Evolutionary conservation across 2,797 vertebrate genomes (phyloP).

Genomic region (Cheirogaleus major): DNA sequence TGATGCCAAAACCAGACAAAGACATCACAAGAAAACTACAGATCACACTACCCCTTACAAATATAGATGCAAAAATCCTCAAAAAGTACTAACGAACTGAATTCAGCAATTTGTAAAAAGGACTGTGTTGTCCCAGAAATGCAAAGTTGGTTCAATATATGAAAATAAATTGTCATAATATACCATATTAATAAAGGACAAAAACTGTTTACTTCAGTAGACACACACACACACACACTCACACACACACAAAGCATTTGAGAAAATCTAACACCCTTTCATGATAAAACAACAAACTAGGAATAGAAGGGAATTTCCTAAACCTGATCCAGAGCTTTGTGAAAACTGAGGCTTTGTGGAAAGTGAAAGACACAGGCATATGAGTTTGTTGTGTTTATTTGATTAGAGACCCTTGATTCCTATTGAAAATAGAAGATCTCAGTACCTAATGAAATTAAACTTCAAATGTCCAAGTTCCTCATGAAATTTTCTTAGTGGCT

Average conservation of each 20-base stretch:
- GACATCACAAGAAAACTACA: background rate
- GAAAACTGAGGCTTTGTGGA: background rate
- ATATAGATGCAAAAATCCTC: background rate
- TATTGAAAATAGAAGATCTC: background rate
- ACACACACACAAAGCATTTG: background rate
- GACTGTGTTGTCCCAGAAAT: background rate
- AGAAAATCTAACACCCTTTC: background rate
- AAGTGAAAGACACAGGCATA: background rate
- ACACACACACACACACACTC: background rate
- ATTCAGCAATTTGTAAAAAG: background rate
- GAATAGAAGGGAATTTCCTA: background rate
- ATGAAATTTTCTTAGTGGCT: background rate
- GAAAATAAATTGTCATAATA: background rate
- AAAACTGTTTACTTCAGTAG: background rate
- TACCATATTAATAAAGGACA: background rate
- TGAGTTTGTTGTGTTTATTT: background rate
- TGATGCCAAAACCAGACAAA: background rate
- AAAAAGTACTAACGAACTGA: background rate
- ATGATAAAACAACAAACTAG: background rate
- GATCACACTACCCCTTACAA: background rate
- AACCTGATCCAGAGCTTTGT: background rate
- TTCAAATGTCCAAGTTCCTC: background rate
- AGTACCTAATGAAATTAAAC: background rate
- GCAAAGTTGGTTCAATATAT: background rate
- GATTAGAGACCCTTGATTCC: background rate